A percentile compares a stretch with the other conserved stretches of the same genome.
phyloP scores from a whole-genome alignment of 2,888 invertebrate species.

The Leucophenga maculata region DNA sequence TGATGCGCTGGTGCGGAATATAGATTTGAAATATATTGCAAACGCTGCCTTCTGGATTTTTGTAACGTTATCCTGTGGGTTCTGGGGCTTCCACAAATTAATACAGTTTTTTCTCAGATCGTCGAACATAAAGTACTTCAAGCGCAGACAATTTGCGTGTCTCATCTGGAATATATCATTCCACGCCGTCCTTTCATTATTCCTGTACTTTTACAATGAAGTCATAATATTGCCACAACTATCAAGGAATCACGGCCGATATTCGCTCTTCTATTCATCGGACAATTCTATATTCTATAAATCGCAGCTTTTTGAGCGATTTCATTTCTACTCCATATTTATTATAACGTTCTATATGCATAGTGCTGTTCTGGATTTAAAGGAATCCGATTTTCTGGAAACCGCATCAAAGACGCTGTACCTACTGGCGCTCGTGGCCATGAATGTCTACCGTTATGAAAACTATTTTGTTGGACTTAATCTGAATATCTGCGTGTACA shows the following conservation, averaged over 20 bases:
- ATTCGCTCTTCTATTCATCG: constrained; percentile 70
- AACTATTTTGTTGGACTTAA: constrained; percentile 71
- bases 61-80: too few species aligned
- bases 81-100: too few species aligned
- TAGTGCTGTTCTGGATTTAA: constrained; percentile 68
- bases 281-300: constrained; percentile 71
- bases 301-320: constrained; percentile 70
- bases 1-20: constrained; percentile 67
- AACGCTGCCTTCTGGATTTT: constrained; percentile 72
- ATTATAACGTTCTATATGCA: constrained; percentile 70
- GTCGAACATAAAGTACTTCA: too few species aligned
- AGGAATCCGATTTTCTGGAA: constrained; percentile 68
- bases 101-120: too few species aligned
- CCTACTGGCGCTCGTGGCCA: constrained; percentile 62
- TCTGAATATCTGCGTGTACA: constrained; percentile 69
- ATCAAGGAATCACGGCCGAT: constrained; percentile 68
- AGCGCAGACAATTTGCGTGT: too few species aligned
- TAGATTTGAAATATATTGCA: constrained; percentile 67
- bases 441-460: constrained; percentile 70
- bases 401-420: constrained; percentile 68
- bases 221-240: constrained; percentile 70
- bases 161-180: constrained; percentile 71
- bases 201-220: constrained; percentile 70
- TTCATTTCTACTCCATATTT: constrained; percentile 70
- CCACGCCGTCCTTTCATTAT: constrained; percentile 68